phyloP scores from a whole-genome alignment of 2,113 vertebrate species.

The Cacatua alba region DNA sequence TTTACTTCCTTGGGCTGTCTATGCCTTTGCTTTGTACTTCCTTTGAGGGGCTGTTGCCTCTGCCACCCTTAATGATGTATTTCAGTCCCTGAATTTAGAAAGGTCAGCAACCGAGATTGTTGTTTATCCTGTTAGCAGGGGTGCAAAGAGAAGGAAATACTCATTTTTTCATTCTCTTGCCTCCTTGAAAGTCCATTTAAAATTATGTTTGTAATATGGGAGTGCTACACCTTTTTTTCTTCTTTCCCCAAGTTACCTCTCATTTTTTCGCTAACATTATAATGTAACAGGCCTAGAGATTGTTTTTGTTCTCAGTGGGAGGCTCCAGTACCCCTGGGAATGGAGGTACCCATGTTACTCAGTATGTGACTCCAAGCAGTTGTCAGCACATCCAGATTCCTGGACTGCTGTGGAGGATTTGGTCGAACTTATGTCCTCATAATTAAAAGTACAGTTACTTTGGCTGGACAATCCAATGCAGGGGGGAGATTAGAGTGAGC shows the following conservation, averaged over 20 bases:
- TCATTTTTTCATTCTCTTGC: background rate
- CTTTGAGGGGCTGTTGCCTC: background rate
- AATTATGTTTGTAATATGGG: background rate
- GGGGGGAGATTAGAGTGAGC: background rate
- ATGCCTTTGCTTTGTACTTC: background rate
- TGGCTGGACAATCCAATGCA: background rate
- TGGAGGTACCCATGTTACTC: background rate
- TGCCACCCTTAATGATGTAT: background rate
- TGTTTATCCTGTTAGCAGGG: background rate
- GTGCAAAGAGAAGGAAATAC: background rate
- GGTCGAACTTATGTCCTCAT: background rate
- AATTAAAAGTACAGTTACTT: background rate
- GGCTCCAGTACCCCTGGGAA: background rate
- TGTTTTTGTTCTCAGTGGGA: background rate
- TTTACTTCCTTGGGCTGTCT: background rate
- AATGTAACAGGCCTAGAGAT: background rate
- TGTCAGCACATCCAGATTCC: background rate
- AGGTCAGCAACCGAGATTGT: background rate
- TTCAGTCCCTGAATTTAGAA: background rate
- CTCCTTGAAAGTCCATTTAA: background rate
- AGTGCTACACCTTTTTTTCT: background rate
- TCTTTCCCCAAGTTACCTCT: background rate
- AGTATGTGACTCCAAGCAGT: background rate
- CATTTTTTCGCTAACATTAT: background rate
- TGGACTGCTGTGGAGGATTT: background rate